Conservation (phyloP, 1,140 invertebrate genomes). For the Chymomyza costata region DNA sequence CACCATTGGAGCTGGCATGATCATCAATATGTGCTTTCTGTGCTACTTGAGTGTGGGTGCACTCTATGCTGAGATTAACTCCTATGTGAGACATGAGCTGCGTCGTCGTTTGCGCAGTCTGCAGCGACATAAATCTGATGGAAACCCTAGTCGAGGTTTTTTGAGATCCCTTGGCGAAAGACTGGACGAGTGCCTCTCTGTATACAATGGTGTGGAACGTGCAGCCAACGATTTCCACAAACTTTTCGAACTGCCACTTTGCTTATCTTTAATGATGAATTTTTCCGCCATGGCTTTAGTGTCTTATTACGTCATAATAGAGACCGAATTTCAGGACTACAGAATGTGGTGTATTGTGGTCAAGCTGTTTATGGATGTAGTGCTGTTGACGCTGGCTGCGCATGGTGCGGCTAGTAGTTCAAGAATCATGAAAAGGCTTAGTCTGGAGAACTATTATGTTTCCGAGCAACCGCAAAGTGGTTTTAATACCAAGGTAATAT, state of each 20-base stretch:
- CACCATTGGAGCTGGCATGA: conserved; percentile 15
- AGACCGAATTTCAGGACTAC: neutral
- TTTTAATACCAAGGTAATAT: no score
- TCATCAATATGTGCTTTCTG: conserved; percentile 33
- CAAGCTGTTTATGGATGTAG: conserved; percentile 34
- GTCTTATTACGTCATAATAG: conserved; percentile 25
- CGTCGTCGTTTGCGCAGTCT: conserved; percentile 6
- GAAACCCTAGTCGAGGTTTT: neutral
- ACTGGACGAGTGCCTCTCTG: conserved; percentile 37
- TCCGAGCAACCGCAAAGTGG: conserved; percentile 12
- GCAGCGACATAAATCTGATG: neutral
- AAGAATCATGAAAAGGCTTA: conserved; percentile 20
- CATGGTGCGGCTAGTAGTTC: conserved; percentile 31
- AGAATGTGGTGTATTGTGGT: conserved; percentile 14
- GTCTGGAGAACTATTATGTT: conserved; percentile 42
- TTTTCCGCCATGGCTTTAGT: conserved; percentile 24
- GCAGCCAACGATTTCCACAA: conserved; percentile 20
- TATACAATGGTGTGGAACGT: conserved; percentile 42
- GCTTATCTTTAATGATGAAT: conserved; percentile 15
- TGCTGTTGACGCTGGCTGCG: conserved; percentile 38
- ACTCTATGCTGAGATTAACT: conserved; percentile 39
- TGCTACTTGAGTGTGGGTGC: conserved; percentile 42
- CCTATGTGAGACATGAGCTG: conserved; percentile 30
- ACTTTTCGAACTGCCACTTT: conserved; percentile 41
- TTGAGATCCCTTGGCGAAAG: neutral